Evolutionary conservation across 2,888 invertebrate genomes (phyloP).

Genomic region (Junonia oenone): DNA sequence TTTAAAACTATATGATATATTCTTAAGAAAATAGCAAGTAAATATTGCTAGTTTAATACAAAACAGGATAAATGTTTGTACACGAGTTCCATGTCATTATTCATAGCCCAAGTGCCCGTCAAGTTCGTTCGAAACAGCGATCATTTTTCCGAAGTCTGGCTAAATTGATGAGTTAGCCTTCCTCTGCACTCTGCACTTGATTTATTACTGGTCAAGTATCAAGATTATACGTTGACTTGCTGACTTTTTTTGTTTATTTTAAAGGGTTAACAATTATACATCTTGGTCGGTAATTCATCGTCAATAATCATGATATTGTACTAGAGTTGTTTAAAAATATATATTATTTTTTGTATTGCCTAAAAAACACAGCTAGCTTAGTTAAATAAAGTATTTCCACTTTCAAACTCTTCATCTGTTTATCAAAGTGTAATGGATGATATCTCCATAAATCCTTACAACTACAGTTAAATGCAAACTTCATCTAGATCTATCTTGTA

Average conservation of each 20-base stretch:
- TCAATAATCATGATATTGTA: too few relatives aligned
- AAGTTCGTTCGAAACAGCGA: conserved; percentile 13
- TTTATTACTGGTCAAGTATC: conserved; percentile 18
- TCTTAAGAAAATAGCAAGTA: not conserved
- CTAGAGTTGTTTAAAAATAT: too few relatives aligned
- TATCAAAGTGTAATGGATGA: too few relatives aligned
- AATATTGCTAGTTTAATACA: not conserved
- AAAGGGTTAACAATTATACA: too few relatives aligned
- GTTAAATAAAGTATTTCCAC: too few relatives aligned
- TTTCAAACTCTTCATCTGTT: too few relatives aligned
- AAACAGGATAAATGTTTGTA: not conserved
- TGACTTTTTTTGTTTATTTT: not conserved
- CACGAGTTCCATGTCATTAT: conserved; percentile 9
- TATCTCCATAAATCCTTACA: too few relatives aligned
- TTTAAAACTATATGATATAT: not conserved
- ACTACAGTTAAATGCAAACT: too few relatives aligned
- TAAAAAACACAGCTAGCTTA: too few relatives aligned
- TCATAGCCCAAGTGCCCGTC: conserved; percentile 9
- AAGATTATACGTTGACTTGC: not conserved
- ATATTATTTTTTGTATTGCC: too few relatives aligned
- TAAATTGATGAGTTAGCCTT: conserved; percentile 27
- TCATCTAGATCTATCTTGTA: too few relatives aligned
- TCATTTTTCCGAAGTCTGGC: conserved; percentile 30
- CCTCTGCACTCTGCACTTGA: conserved; percentile 23
- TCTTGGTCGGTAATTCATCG: too few relatives aligned